Base-by-base conservation (phyloP, 2,888 invertebrate genomes). In the Eristalis intricaria region DNA sequence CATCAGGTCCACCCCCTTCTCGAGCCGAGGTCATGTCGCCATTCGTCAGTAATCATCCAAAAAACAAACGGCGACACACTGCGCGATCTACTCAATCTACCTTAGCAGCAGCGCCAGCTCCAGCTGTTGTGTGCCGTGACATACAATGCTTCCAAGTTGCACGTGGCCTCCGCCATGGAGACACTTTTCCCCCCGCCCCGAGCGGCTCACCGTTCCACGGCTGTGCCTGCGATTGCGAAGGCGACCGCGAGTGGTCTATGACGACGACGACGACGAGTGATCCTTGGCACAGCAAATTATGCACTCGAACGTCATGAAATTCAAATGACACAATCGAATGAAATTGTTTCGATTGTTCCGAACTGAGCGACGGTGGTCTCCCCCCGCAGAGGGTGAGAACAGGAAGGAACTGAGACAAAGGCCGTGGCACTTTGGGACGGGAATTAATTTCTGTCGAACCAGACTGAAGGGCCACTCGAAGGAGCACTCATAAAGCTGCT, bases 1-100 rank as follows among this genome's bases (percentile, higher is more conserved):
- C 84, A 87, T 83, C 79, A 87, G 83, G 87, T 78, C 87, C 76
- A 87, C 73, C 87, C 87, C 87, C 87, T 82, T 79, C 79, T 56
- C 58, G 58, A 76, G 56, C 68, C 79, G 84, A 80, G 87, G 83
- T 87, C 87, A 87, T 87, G 87, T 84, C 84, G 60, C 86, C 86
- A 87, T 63, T 87, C 78, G 69, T 77, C 77, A 66, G 64, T 74
- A 82, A 74, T 86, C 85, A 70, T 78, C 69, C 58, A 78, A 77
- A 77, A 73, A 81, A 68, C 64, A 70, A 35, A 56, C 19, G 26
- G 32, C 35, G 58, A 35, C 19, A 38, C 61, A 29, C 38, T 32
- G 32, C 78, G 60, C 83, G 87, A 87, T 84, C 87, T 80, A 77
- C 84, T 87, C 83, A 84, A 87, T 87, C 76, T 63, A 58, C 50